Conservation (phyloP, 2,113 vertebrate genomes). For the Bettongia penicillata region DNA sequence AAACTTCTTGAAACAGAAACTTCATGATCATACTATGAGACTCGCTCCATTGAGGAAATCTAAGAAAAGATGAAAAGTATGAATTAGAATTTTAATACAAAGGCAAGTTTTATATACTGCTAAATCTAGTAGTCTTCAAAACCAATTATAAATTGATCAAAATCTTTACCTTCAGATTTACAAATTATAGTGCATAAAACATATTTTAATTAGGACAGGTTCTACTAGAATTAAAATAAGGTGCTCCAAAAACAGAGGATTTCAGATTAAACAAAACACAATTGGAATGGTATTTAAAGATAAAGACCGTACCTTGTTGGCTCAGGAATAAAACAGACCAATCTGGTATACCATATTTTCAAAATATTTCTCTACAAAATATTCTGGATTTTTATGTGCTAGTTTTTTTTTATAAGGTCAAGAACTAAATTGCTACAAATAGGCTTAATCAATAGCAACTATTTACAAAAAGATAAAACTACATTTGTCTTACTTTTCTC, state of each 20-base stretch:
- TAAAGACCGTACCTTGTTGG: no score
- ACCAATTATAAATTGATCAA: slow-evolving; percentile 37
- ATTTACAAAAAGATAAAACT: no score
- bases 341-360: no score
- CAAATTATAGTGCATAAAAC: slow-evolving; percentile 31
- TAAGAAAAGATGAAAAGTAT: slow-evolving; percentile 74
- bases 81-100: slow-evolving; percentile 71
- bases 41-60: slow-evolving; percentile 81
- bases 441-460: no score
- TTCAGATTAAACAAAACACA: neutral
- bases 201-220: neutral
- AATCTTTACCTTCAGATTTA: slow-evolving; percentile 45
- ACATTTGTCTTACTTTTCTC: no score
- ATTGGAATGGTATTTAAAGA: neutral
- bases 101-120: slow-evolving; percentile 54
- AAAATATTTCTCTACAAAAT: no score
- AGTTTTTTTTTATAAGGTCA: no score
- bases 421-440: no score
- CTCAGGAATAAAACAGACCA: neutral
- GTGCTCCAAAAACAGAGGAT: neutral
- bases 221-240: slow-evolving; percentile 46
- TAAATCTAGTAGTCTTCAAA: slow-evolving; percentile 46
- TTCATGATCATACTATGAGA: slow-evolving; percentile 72
- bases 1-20: slow-evolving; percentile 63
- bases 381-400: no score